phyloP scores from a whole-genome alignment of 2,888 invertebrate species.

The Acanthococcus lagerstroemiae region DNA sequence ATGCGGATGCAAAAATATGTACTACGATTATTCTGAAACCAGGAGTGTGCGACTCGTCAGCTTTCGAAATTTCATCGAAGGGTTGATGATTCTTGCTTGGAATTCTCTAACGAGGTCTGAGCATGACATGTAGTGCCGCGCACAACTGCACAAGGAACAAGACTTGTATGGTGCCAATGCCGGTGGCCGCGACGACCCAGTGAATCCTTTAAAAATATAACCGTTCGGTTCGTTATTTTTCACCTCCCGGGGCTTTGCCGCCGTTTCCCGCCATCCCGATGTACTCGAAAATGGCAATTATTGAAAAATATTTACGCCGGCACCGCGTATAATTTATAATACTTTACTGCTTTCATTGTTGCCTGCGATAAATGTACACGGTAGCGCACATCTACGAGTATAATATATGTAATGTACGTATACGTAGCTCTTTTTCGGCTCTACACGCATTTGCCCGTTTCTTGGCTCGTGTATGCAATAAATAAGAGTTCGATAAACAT shows the following conservation, averaged over 20 bases:
- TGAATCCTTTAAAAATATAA: background rate
- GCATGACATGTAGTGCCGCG: background rate
- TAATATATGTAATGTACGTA: background rate
- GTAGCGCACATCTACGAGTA: too few relatives aligned
- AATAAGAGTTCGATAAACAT: background rate
- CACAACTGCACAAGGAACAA: too few relatives aligned
- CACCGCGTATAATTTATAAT: too few relatives aligned
- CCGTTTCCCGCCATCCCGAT: background rate
- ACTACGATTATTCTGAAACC: too few relatives aligned
- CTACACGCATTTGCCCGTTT: background rate
- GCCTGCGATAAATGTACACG: too few relatives aligned
- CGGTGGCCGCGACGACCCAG: background rate
- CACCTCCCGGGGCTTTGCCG: background rate
- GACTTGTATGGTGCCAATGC: too few relatives aligned
- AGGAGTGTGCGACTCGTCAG: constrained; percentile 6
- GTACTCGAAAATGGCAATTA: background rate
- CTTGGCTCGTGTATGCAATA: background rate
- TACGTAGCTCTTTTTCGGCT: too few relatives aligned
- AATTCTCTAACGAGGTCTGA: constrained; percentile 3
- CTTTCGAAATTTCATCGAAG: constrained; percentile 3
- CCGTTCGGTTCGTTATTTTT: too few relatives aligned
- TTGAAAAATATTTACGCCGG: too few relatives aligned
- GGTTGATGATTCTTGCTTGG: background rate
- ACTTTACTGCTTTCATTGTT: too few relatives aligned
- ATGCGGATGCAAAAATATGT: too few relatives aligned